phyloP scores from a whole-genome alignment of 2,888 invertebrate species.

The Morinoia aosen region DNA sequence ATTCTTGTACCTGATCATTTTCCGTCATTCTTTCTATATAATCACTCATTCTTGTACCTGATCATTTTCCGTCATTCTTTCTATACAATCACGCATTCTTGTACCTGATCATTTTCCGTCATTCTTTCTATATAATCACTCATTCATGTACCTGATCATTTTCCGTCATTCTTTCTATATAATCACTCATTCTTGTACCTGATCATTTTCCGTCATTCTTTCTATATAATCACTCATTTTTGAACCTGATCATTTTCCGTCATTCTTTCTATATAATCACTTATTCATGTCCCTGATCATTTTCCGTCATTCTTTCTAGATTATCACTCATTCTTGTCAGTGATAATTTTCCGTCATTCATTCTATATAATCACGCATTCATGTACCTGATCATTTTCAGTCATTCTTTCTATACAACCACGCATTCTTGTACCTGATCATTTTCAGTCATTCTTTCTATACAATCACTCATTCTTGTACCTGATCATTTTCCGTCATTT shows the following conservation, averaged over 20 bases:
- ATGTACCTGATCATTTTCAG: constrained; percentile 42
- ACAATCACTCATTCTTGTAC: not conserved
- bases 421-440: not conserved
- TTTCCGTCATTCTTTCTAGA: too few species aligned
- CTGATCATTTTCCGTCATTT: too few species aligned
- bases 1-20: not conserved
- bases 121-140: not conserved
- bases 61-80: not conserved
- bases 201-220: not conserved
- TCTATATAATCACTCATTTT: not conserved
- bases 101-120: not conserved
- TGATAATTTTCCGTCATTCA: too few species aligned
- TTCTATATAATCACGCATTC: too few species aligned
- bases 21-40: too few species aligned
- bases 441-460: not conserved
- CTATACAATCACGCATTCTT: not conserved
- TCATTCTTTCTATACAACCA: not conserved
- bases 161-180: too few species aligned
- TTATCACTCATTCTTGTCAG: too few species aligned
- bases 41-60: constrained; percentile 10
- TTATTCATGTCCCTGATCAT: not conserved
- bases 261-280: not conserved
- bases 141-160: not conserved
- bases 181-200: constrained; percentile 12
- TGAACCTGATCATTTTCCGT: not conserved